phyloP scores from a whole-genome alignment of 2,113 vertebrate species.

The Gymnobelideus leadbeateri region DNA sequence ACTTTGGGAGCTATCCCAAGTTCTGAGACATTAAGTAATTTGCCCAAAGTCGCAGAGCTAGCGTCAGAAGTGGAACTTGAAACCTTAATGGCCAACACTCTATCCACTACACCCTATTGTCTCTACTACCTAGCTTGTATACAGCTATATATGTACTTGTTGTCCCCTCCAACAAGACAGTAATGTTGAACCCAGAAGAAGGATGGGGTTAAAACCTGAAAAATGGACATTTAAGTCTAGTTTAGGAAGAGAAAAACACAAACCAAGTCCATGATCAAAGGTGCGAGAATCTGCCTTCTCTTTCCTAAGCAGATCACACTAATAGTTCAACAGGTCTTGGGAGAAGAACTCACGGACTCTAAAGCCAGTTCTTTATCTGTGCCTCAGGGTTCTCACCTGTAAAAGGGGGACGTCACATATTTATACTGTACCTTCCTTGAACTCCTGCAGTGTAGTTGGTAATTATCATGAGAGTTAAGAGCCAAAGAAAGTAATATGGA shows the following conservation, averaged over 20 bases:
- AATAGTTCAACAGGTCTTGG: not conserved
- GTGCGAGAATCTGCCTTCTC: not conserved
- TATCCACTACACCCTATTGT: not conserved
- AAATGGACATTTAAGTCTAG: not conserved
- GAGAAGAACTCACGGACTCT: not conserved
- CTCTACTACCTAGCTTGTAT: not conserved
- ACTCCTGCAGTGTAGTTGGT: accelerated
- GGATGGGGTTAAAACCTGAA: not conserved
- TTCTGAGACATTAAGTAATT: constrained; percentile 1
- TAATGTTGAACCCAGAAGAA: not conserved
- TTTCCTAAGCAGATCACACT: not conserved
- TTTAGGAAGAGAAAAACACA: not conserved
- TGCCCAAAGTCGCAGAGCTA: not conserved
- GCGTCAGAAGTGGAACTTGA: not conserved
- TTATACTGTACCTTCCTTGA: not conserved
- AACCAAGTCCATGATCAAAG: not conserved
- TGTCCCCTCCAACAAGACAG: not conserved
- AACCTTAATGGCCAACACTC: not conserved
- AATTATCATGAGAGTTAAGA: not conserved
- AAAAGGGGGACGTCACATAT: not conserved
- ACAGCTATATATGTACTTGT: not conserved
- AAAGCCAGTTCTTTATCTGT: not conserved
- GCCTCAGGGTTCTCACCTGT: not conserved
- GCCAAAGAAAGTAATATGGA: not conserved
- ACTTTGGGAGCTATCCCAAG: not conserved